Conservation (phyloP, 37 sponge, comb jelly and placozoan genomes). For the Diacarnus erythraeanus region DNA sequence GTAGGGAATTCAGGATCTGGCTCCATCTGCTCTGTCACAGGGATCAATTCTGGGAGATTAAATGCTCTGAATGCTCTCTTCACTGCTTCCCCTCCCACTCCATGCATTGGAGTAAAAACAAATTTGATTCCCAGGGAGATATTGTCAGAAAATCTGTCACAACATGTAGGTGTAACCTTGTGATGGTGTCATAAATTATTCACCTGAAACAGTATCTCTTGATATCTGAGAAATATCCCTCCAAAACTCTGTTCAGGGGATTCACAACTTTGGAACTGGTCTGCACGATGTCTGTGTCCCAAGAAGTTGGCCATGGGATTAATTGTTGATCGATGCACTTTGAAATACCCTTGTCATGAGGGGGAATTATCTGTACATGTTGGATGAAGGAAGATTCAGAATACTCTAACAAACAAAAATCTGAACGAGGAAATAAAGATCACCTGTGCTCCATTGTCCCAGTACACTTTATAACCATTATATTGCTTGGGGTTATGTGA, state of each 20-base stretch:
- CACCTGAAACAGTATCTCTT: constrained; percentile 49
- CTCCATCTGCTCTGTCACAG: constrained; percentile 85
- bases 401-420: neutral
- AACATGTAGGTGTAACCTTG: neutral
- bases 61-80: constrained; percentile 74
- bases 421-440: neutral
- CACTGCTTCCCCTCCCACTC: constrained; percentile 86
- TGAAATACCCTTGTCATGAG: constrained; percentile 85
- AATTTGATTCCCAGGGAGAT: constrained; percentile 30
- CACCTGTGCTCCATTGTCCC: constrained; percentile 97
- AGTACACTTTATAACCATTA: constrained; percentile 99
- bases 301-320: constrained; percentile 80
- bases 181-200: neutral
- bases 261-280: constrained; percentile 50
- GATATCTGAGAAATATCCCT: constrained; percentile 71
- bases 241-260: constrained; percentile 65
- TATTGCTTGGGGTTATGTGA: constrained; percentile 99
- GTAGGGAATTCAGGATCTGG: constrained; percentile 99
- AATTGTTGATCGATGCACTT: constrained; percentile 66
- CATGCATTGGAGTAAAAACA: constrained; percentile 97
- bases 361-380: constrained; percentile 84
- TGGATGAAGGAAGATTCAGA: neutral
- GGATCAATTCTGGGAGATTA: constrained; percentile 65
- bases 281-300: constrained; percentile 65
- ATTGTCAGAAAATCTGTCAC: constrained; percentile 12